These are phyloP conservation scores for Cacatua alba DNA, from an alignment of 2,113 vertebrate species.

Conservation along the genomic window DNA sequence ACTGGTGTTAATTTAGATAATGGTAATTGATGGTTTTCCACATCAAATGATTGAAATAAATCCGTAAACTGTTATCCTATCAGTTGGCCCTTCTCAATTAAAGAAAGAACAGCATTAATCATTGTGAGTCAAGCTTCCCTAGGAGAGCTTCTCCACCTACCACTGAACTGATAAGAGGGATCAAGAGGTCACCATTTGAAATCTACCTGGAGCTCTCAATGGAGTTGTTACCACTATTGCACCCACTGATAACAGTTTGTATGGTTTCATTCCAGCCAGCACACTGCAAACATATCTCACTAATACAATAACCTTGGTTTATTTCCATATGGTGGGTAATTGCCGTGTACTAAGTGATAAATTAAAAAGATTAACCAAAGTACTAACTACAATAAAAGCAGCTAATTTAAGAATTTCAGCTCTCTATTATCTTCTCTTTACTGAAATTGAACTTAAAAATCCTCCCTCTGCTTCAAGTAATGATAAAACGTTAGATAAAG, in stretches of 20 bases:
- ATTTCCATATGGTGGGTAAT: conserved; percentile 63
- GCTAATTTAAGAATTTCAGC: conserved; percentile 64
- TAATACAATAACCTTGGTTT: conserved; percentile 40
- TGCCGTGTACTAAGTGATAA: conserved; percentile 67
- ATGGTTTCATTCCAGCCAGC: conserved; percentile 4
- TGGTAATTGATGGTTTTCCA: conserved; percentile 52
- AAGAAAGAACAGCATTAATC: conserved; percentile 61
- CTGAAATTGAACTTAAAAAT: conserved; percentile 69
- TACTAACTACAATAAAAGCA: conserved; percentile 67
- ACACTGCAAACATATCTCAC: conserved; percentile 29
- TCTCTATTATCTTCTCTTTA: conserved; percentile 56
- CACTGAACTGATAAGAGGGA: conserved; percentile 6
- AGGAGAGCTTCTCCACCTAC: conserved; percentile 17
- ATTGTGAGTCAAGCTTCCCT: neutral
- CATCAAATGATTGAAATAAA: conserved; percentile 60
- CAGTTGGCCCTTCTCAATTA: conserved; percentile 47
- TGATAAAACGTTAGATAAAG: conserved; percentile 50
- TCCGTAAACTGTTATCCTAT: conserved; percentile 59
- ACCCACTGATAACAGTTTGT: neutral
- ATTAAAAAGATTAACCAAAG: conserved; percentile 74
- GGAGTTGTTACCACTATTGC: neutral
- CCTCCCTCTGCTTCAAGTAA: conserved; percentile 40
- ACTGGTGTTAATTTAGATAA: conserved; percentile 63
- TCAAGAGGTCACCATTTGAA: conserved; percentile 28
- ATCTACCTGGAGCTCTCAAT: neutral